A percentile compares a stretch with the other conserved stretches of the same genome.
Conservation (phyloP, 2,888 invertebrate genomes). For the Phengaris alcon region DNA sequence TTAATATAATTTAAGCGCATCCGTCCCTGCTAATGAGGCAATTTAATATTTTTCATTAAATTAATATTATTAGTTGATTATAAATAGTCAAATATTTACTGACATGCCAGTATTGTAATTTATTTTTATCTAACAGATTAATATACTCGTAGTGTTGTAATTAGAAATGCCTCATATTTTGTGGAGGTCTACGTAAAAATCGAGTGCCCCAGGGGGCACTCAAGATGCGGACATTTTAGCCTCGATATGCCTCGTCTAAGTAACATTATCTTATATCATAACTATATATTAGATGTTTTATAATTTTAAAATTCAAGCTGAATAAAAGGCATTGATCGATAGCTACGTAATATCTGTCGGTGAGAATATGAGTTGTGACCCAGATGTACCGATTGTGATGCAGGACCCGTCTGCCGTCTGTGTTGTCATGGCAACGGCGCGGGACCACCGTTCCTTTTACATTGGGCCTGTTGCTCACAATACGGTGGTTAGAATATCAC, state of each 20-base stretch:
- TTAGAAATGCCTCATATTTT: background rate
- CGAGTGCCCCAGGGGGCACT: too few relatives aligned
- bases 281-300: background rate
- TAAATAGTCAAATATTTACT: background rate
- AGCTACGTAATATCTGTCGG: background rate
- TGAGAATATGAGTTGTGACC: conserved; percentile 2
- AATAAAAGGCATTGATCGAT: background rate
- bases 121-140: background rate
- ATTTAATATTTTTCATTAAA: background rate
- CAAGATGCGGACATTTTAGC: too few relatives aligned
- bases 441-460: background rate
- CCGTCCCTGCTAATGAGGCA: background rate
- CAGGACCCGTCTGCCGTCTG: background rate
- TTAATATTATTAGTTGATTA: background rate
- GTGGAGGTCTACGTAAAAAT: background rate
- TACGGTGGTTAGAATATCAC: background rate
- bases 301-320: too few relatives aligned
- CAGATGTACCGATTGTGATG: background rate
- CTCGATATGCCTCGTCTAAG: too few relatives aligned
- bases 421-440: background rate
- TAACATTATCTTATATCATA: background rate
- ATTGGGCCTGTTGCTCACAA: background rate
- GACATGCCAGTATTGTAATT: background rate
- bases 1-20: conserved; percentile 2
- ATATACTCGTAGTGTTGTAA: background rate